Base-by-base conservation (phyloP, 2,113 vertebrate genomes). In the Myiozetetes cayanensis region DNA sequence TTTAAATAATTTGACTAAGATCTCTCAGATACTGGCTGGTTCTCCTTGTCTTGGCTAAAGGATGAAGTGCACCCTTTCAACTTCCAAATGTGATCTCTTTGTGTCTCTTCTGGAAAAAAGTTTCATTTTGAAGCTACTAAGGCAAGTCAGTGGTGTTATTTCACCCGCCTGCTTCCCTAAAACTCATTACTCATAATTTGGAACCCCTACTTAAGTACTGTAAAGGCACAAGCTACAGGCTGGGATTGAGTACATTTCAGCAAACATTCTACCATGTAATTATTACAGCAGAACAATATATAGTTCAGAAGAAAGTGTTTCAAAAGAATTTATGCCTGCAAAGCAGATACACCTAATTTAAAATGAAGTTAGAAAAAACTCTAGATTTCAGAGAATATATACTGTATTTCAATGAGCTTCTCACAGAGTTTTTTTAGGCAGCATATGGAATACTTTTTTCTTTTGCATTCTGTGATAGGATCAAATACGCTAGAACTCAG, bases 1-100 rank as follows among this genome's bases (percentile, higher is more conserved):
- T 81, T 88, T 71, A 83, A 95, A 77, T 86, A 88, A 86, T 94
- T 94, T 84, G 79, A 90, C 5, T 1, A 50, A 85, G 59, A 66
- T 44, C 43, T 85, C 80, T 90, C 58, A 55, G 79, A 37, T 0
- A 1, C 55, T 92, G 85, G 63, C 68, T 67, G 47, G 53, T 59
- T 80, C 23, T 79, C 53, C 63, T 81, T 76, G 37, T 50, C 89
- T 87, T 90, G 90, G 85, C 72, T 88, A 67, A 83, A 83, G 55
- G 27, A 35, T 50, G 55, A 39, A 83, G 30, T 37, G 46, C 14
- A 63, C 63, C 20, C 55, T 90, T 89, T 71, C 72, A 88, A 44
- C 50, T 22, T 92, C 50, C 63, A 59, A 83, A 90, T 55, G 50
- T 14, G 59, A 68, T 77, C 43, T 77, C 46, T 79, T 79, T 88